phyloP scores from a whole-genome alignment of 2,797 vertebrate species.

The Carapus acus region DNA sequence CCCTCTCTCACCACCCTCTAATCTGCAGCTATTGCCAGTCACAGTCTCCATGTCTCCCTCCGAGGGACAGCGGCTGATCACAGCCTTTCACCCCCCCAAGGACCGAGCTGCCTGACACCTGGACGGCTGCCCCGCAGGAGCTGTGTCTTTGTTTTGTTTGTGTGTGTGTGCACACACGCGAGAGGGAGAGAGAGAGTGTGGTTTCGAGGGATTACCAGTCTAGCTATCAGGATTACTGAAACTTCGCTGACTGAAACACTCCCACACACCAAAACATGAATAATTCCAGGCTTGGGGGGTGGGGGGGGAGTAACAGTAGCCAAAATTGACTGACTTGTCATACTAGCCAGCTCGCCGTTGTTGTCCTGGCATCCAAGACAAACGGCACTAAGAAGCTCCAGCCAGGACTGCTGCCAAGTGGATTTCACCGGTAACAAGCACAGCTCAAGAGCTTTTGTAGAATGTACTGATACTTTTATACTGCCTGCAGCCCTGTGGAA shows the following conservation, averaged over 20 bases:
- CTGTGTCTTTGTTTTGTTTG: slow-evolving; percentile 9
- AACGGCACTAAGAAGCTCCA: slow-evolving; percentile 36
- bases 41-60: slow-evolving; percentile 44
- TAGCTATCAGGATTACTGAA: slow-evolving; percentile 67
- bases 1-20: slow-evolving; percentile 37
- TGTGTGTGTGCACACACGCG: slow-evolving; percentile 23
- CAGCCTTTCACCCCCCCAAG: slow-evolving; percentile 55
- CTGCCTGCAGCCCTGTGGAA: no score
- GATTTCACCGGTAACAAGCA: slow-evolving; percentile 11
- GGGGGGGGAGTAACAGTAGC: slow-evolving; percentile 39
- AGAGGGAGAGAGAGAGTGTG: slow-evolving; percentile 60
- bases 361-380: slow-evolving; percentile 40
- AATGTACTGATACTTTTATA: not conserved
- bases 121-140: slow-evolving; percentile 50
- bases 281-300: slow-evolving; percentile 40
- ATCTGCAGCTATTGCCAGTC: slow-evolving; percentile 52
- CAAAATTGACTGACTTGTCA: slow-evolving; percentile 38
- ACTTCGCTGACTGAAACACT: slow-evolving; percentile 28
- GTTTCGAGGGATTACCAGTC: slow-evolving; percentile 63
- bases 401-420: slow-evolving; percentile 23
- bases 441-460: slow-evolving; percentile 14
- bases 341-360: slow-evolving; percentile 26
- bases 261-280: slow-evolving; percentile 27
- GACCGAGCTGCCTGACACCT: slow-evolving; percentile 55
- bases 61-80: slow-evolving; percentile 55